A percentile compares a stretch with the other conserved stretches of the same genome.
phyloP scores from a whole-genome alignment of 2,888 invertebrate species.

The Conops quadrifasciatus region DNA sequence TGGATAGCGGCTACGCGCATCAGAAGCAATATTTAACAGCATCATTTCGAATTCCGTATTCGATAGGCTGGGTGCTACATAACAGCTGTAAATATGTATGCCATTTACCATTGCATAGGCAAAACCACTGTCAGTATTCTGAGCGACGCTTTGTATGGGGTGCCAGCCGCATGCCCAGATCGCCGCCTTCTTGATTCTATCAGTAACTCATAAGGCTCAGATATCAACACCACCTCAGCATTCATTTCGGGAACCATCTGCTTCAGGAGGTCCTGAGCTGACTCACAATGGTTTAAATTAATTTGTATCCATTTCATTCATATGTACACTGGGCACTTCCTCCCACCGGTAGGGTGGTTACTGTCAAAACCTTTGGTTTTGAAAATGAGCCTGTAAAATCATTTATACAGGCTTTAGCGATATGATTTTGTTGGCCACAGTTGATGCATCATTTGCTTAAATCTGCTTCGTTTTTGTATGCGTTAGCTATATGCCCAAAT shows the following conservation, averaged over 20 bases:
- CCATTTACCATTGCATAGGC: background rate
- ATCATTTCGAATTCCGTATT: too few species aligned
- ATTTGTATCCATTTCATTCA: too few species aligned
- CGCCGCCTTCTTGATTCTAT: background rate
- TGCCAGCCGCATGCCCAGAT: too few species aligned
- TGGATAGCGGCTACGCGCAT: too few species aligned
- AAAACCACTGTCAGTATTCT: too few species aligned
- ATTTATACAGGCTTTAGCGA: background rate
- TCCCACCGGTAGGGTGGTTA: background rate
- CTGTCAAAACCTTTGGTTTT: background rate
- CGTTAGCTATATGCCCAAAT: background rate
- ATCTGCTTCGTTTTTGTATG: background rate
- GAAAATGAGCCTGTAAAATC: background rate
- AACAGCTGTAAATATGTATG: background rate
- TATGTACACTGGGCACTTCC: background rate
- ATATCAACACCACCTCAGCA: too few species aligned
- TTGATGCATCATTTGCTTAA: background rate
- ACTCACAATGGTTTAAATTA: background rate
- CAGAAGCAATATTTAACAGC: too few species aligned
- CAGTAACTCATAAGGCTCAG: background rate
- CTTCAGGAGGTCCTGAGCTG: background rate
- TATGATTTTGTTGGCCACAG: background rate
- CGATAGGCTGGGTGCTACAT: too few species aligned
- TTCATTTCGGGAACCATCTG: background rate
- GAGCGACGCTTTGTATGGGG: too few species aligned